Base-by-base conservation (phyloP, 64 coral and sea anemone genomes). In the Stichodactyla mertensii region DNA sequence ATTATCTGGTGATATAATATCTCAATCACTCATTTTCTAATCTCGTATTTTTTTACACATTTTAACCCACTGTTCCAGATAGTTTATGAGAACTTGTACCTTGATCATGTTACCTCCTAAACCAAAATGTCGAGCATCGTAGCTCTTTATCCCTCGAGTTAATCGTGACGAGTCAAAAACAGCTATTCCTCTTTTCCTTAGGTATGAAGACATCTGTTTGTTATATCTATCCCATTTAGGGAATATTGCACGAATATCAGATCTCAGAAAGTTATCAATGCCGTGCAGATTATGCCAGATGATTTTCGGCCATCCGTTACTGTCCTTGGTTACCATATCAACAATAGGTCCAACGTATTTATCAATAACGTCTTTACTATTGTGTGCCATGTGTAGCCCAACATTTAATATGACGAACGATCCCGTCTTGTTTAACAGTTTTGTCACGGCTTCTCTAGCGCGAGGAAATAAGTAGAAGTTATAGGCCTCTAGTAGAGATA, bases 91-190 rank as follows among this genome's bases (percentile, higher is more conserved):
- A 20, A 91, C 61, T 27, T 95, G 88, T 27, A 81, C 93, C 59
- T 95, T 95, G 2, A 28, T 53, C 83, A 91, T 88, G 11, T 95
- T 95, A 11, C 93, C 93, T 45, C 89, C 93, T 45, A 54, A 83
- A 19, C 93, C 86, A 64, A 88, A 88, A 82, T 91, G 89, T 24
- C 64, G 89, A 13, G 80, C 86, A 27, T 95, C 93, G n/a, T 81
- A 88, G 71, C 93, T 92, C 22, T 84, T 88, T 6, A 94, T 94
- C 6, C 81, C 51, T 36, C 69, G 59, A 20, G 89, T 89, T 19
- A 95, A 45, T 7, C 45, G 71, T 24, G 82, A 85, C n/a, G 62
- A 54, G 61, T 91, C 93, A 7, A 95, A 20, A 11, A 95, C 36
- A 54, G 22, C 78, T 51, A 95, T 89, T 3, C 71, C 59, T 14